These are phyloP conservation scores for Artemia sp. DNA, from an alignment of 2,888 invertebrate genomes.

Conservation along the genomic window DNA sequence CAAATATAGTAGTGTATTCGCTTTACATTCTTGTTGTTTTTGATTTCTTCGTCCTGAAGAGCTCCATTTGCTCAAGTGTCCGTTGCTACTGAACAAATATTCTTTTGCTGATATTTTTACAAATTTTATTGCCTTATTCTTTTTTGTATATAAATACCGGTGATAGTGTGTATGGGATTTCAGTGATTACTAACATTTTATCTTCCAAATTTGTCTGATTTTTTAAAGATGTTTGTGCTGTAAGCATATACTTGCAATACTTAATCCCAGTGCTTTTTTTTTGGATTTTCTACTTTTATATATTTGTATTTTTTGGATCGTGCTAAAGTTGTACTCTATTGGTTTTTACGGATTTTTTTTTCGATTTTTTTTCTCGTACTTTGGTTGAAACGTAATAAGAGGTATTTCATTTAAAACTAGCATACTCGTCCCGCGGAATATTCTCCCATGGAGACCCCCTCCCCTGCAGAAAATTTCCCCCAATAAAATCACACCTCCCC, in stretches of 20 bases:
- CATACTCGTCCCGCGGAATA: too few relatives aligned
- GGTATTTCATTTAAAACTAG: too few relatives aligned
- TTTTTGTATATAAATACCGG: conserved; percentile 10
- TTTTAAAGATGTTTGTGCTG: not conserved
- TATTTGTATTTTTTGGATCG: not conserved
- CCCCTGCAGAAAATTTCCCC: too few relatives aligned
- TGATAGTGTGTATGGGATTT: conserved; percentile 10
- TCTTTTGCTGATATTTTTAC: not conserved
- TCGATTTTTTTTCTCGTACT: too few relatives aligned
- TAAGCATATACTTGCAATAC: conserved; percentile 2
- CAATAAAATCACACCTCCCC: too few relatives aligned
- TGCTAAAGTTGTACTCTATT: too few relatives aligned
- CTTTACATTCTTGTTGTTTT: too few relatives aligned
- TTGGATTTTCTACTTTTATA: conserved; percentile 13
- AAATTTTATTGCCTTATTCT: conserved; percentile 1
- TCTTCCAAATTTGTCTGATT: not conserved
- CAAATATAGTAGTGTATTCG: too few relatives aligned
- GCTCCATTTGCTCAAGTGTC: not conserved
- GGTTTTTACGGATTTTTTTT: too few relatives aligned
- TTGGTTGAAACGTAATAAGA: too few relatives aligned
- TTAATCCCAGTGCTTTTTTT: conserved; percentile 10
- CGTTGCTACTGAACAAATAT: not conserved
- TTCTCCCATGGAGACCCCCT: too few relatives aligned
- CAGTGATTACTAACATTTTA: not conserved
- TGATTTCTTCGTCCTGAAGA: too few relatives aligned